phyloP scores from a whole-genome alignment of 2,888 invertebrate species.

The Cantharis nigra region DNA sequence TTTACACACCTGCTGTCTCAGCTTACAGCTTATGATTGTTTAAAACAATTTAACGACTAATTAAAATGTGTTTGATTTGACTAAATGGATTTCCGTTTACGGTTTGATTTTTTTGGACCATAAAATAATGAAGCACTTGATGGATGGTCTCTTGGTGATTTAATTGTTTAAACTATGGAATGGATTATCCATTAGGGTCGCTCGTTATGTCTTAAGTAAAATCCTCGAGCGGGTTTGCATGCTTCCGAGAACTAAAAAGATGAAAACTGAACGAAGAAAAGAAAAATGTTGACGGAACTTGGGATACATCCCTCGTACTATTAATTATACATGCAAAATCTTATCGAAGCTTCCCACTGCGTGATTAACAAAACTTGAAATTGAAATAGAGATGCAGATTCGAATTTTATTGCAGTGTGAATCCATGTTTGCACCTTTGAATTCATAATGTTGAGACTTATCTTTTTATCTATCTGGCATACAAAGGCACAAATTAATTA shows the following conservation, averaged over 20 bases:
- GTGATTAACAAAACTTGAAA: slow-evolving; percentile 18
- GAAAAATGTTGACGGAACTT: background rate
- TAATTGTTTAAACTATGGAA: slow-evolving; percentile 23
- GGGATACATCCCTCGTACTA: background rate
- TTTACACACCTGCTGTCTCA: slow-evolving; percentile 19
- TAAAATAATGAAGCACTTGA: slow-evolving; percentile 21
- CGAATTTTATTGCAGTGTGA: background rate
- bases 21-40: slow-evolving; percentile 6
- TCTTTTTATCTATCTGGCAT: background rate
- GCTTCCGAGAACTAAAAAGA: background rate
- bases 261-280: background rate
- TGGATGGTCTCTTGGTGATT: slow-evolving; percentile 33
- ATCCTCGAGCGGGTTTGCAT: background rate
- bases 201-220: background rate
- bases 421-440: slow-evolving; percentile 3
- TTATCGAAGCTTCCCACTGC: slow-evolving; percentile 5
- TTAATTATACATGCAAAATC: background rate
- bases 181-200: slow-evolving; percentile 26
- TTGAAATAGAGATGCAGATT: background rate
- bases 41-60: background rate
- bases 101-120: background rate
- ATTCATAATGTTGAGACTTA: slow-evolving; percentile 2
- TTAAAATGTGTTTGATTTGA: background rate
- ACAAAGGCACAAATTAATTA: slow-evolving; percentile 7
- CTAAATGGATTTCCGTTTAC: background rate